Evolutionary conservation across 2,888 invertebrate genomes (phyloP).

Genomic region (Criorhina ranunculi): DNA sequence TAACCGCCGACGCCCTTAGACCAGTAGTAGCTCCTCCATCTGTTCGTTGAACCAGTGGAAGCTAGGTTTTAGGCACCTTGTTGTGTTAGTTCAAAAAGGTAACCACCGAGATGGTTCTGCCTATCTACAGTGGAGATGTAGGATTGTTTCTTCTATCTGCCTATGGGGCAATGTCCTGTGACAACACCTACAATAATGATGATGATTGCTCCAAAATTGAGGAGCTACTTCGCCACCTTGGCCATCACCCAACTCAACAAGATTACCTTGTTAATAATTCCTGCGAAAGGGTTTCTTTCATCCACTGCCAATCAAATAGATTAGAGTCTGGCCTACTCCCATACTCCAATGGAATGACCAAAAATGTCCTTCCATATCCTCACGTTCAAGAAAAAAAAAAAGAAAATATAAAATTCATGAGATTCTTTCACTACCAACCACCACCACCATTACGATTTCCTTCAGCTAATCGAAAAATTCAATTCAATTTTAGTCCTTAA

Average conservation of each 20-base stretch:
- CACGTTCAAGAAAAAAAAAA: conserved; percentile 15
- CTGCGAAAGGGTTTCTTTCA: conserved; percentile 12
- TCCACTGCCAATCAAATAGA: conserved; percentile 31
- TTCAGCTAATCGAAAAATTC: conserved; percentile 70
- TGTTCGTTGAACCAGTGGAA: too few relatives aligned
- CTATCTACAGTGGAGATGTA: too few relatives aligned
- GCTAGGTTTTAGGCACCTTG: too few relatives aligned
- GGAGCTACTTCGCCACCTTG: too few relatives aligned
- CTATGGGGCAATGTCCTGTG: too few relatives aligned
- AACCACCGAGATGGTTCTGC: too few relatives aligned
- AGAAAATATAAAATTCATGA: conserved; percentile 55
- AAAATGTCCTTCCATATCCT: conserved; percentile 17
- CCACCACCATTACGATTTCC: conserved; percentile 2
- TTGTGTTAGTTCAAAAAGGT: too few relatives aligned
- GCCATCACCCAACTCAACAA: conserved; percentile 5
- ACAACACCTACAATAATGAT: too few relatives aligned
- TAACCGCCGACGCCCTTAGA: too few relatives aligned
- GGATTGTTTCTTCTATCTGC: too few relatives aligned
- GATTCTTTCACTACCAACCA: conserved; percentile 23
- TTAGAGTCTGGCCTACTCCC: conserved; percentile 19
- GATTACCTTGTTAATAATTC: conserved; percentile 56
- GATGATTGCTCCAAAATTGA: too few relatives aligned
- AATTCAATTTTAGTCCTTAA: conserved; percentile 61
- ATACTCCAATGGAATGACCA: not conserved
- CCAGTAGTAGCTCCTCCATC: too few relatives aligned